Conservation (phyloP, 2,113 vertebrate species). For the Otocyon megalotis region DNA sequence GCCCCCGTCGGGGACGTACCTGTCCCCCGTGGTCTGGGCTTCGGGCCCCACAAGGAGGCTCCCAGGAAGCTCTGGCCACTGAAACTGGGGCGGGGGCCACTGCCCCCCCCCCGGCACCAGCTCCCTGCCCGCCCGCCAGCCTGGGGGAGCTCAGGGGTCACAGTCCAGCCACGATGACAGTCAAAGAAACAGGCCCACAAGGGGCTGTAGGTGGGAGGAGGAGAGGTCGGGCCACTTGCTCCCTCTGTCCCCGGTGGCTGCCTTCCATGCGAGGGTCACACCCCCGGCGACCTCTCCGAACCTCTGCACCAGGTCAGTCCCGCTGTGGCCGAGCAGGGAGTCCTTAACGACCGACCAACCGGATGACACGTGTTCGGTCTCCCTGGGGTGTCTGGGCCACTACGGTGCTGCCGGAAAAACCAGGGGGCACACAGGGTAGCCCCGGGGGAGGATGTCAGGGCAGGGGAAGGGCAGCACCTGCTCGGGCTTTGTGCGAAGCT, state of each 20-base stretch:
- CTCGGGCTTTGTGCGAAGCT: background rate
- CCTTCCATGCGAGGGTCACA: background rate
- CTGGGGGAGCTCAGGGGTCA: background rate
- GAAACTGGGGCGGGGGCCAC: background rate
- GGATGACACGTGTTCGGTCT: background rate
- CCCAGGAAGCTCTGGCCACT: background rate
- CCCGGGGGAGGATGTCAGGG: background rate
- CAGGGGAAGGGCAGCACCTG: too few species aligned
- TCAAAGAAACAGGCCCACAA: background rate
- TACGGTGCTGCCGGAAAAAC: background rate
- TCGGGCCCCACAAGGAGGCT: background rate
- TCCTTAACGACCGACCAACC: background rate
- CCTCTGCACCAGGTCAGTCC: background rate
- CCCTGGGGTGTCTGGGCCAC: background rate
- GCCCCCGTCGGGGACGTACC: background rate
- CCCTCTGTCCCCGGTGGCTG: background rate
- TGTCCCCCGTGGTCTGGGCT: background rate
- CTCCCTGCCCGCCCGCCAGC: accelerated
- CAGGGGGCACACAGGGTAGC: background rate
- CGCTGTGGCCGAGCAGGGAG: background rate
- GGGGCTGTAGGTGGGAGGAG: background rate
- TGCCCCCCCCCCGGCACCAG: accelerated
- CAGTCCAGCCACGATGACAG: accelerated
- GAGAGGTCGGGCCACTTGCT: background rate
- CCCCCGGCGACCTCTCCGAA: background rate